phyloP scores from a whole-genome alignment of 2,888 invertebrate species.

The Drosophila subquinaria region DNA sequence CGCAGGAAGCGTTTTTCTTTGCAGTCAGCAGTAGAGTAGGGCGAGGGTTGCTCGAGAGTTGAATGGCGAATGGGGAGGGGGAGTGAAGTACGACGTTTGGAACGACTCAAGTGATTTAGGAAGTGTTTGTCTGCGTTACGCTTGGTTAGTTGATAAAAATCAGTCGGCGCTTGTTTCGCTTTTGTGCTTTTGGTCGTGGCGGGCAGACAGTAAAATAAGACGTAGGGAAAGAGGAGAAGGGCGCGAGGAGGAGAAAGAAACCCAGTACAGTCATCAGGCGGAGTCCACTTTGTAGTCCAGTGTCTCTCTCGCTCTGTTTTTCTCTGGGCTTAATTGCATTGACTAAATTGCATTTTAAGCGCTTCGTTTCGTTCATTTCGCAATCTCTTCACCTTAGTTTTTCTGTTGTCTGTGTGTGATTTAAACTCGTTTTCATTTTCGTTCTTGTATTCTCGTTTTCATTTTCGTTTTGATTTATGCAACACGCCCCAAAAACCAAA shows the following conservation, averaged over 20 bases:
- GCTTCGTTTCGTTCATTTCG: constrained; percentile 44
- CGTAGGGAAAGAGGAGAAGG: not conserved
- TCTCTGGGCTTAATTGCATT: constrained; percentile 66
- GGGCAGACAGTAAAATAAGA: constrained; percentile 3
- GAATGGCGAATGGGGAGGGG: not conserved
- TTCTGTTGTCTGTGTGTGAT: not conserved
- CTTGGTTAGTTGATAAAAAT: constrained; percentile 84
- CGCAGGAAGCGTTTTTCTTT: constrained; percentile 72
- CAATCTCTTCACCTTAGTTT: constrained; percentile 13
- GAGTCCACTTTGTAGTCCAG: not conserved
- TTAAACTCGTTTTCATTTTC: constrained; percentile 41
- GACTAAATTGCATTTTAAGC: constrained; percentile 76
- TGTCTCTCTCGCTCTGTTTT: not conserved
- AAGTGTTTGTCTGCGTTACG: constrained; percentile 84
- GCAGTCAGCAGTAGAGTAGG: constrained; percentile 4
- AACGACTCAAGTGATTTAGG: constrained; percentile 82
- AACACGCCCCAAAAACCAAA: constrained; percentile 4
- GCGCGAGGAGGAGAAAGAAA: not conserved
- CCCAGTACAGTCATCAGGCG: constrained; percentile 8
- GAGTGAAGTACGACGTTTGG: constrained; percentile 27
- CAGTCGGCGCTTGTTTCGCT: constrained; percentile 66
- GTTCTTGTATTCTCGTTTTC: constrained; percentile 31
- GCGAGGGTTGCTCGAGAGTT: constrained; percentile 51
- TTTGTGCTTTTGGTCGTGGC: constrained; percentile 44
- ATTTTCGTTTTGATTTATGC: constrained; percentile 34